phyloP scores from a whole-genome alignment of 2,797 vertebrate species.

The Spheniscus humboldti region DNA sequence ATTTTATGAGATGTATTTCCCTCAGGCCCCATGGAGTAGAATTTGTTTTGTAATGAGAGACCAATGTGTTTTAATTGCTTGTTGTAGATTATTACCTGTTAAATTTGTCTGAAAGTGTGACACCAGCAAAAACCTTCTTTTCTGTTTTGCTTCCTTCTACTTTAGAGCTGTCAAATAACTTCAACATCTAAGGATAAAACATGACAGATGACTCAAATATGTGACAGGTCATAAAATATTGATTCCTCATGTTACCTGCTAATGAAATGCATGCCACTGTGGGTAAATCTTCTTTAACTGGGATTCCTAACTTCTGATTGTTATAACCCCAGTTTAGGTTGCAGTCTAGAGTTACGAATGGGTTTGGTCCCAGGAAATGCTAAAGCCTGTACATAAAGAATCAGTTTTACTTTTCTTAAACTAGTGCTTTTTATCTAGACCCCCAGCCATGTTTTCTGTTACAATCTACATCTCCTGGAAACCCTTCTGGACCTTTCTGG shows the following conservation, averaged over 20 bases:
- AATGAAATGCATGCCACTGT: background rate
- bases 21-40: background rate
- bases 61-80: slow-evolving; percentile 40
- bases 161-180: slow-evolving; percentile 9
- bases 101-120: slow-evolving; percentile 23
- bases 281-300: background rate
- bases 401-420: background rate
- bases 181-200: background rate
- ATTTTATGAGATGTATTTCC: slow-evolving; percentile 11
- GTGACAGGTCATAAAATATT: slow-evolving; percentile 47
- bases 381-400: background rate
- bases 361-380: background rate
- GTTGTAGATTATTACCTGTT: slow-evolving; percentile 7
- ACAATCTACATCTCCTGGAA: background rate
- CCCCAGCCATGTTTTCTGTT: background rate
- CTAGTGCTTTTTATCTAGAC: background rate
- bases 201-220: slow-evolving; percentile 25
- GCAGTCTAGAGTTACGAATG: background rate
- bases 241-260: slow-evolving; percentile 6
- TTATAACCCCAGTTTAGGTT: background rate
- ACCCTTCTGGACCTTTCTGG: background rate
- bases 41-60: slow-evolving; percentile 18
- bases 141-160: slow-evolving; percentile 7
- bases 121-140: background rate
- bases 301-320: background rate